These are phyloP conservation scores for Drosophila asahinai DNA, from an alignment of 1,140 invertebrate species.

Conservation along the genomic window DNA sequence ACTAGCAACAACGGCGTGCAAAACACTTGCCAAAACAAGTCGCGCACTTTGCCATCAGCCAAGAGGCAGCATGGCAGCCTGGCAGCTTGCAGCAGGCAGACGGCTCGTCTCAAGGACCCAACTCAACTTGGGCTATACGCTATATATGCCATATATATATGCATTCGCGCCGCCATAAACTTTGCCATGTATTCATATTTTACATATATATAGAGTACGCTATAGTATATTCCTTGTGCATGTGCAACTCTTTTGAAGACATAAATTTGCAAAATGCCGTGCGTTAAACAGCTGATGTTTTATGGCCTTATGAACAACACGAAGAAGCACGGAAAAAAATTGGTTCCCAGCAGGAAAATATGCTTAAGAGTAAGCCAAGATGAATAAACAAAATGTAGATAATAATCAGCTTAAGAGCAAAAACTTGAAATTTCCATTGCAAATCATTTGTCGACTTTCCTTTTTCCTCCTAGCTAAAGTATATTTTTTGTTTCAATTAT, in stretches of 20 bases:
- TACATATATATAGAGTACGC: constrained; percentile 8
- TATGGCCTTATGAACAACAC: constrained; percentile 51
- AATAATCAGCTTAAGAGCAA: background rate
- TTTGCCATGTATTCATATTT: constrained; percentile 43
- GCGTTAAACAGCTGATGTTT: constrained; percentile 76
- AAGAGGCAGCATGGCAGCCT: background rate
- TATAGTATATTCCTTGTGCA: constrained; percentile 27
- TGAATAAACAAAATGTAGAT: background rate
- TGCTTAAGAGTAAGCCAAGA: too few relatives aligned
- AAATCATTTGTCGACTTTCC: too few relatives aligned
- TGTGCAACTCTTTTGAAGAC: constrained; percentile 65
- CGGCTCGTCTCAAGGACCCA: constrained; percentile 57
- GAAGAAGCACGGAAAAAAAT: constrained; percentile 19
- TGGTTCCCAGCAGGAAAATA: background rate
- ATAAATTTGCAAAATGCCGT: constrained; percentile 72
- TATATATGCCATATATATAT: constrained; percentile 4
- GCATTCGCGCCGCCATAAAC: constrained; percentile 37
- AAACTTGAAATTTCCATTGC: background rate
- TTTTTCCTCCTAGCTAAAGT: too few relatives aligned
- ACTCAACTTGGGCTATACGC: constrained; percentile 4
- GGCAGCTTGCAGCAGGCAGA: constrained; percentile 21
- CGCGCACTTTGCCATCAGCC: constrained; percentile 53
- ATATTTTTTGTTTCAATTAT: too few relatives aligned
- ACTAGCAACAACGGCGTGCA: constrained; percentile 6
- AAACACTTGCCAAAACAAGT: constrained; percentile 77